These are phyloP conservation scores for Galaxea fascicularis DNA, from an alignment of 92 coral and sea anemone genomes.

Conservation along the genomic window DNA sequence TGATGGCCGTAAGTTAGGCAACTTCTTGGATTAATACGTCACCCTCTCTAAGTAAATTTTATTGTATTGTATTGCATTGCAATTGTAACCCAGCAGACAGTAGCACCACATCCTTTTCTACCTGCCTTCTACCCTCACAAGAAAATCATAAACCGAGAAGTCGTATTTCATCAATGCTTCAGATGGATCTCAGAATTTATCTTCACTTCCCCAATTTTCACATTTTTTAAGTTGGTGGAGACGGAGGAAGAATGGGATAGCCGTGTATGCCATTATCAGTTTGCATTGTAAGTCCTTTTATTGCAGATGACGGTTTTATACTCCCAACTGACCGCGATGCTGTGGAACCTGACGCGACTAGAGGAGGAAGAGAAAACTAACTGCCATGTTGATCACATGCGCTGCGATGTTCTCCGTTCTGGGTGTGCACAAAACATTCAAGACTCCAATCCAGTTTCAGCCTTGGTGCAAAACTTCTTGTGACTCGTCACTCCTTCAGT, in stretches of 20 bases:
- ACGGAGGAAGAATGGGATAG: neutral
- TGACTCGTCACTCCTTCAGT: no score
- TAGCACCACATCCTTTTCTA: constrained; percentile 66
- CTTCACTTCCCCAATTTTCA: constrained; percentile 51
- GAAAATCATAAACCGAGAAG: constrained; percentile 34
- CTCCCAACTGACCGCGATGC: constrained; percentile 58
- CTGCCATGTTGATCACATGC: constrained; percentile 60
- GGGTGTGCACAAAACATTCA: constrained; percentile 63
- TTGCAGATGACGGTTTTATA: constrained; percentile 54
- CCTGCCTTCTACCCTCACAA: constrained; percentile 63
- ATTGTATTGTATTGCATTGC: no score
- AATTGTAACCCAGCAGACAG: constrained; percentile 59
- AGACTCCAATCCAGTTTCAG: no score
- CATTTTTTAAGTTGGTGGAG: constrained; percentile 1
- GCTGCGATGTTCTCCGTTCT: constrained; percentile 68
- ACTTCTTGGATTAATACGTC: no score
- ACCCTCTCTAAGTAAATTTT: no score
- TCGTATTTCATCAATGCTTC: constrained; percentile 24
- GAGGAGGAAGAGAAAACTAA: constrained; percentile 55
- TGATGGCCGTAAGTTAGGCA: no score
- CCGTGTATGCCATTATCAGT: constrained; percentile 32
- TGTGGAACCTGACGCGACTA: constrained; percentile 44
- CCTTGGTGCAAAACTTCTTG: no score
- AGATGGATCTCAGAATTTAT: constrained; percentile 50
- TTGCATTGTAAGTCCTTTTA: constrained; percentile 64